These are phyloP conservation scores for Neomicropteryx cornuta DNA, from an alignment of 1,140 invertebrate genomes.

Conservation along the genomic window DNA sequence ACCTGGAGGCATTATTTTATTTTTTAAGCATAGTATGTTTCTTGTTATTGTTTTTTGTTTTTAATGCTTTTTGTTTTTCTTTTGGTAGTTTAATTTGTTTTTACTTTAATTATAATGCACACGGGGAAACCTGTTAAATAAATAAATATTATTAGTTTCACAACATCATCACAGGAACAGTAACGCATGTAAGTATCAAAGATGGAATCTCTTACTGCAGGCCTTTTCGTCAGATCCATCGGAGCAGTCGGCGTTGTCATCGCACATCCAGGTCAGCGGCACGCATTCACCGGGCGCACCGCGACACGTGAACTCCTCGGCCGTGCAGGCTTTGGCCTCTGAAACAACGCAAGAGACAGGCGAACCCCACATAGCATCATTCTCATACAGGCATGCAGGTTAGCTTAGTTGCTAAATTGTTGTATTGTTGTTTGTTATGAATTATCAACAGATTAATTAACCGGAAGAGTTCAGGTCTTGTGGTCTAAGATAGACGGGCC, in stretches of 20 bases:
- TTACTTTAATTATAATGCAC: too few species aligned
- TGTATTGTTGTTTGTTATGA: not conserved
- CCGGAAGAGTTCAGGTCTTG: too few species aligned
- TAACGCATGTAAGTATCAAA: too few species aligned
- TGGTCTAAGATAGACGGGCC: too few species aligned
- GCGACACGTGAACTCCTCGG: conserved; percentile 80
- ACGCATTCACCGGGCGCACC: conserved; percentile 72
- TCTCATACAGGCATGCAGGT: not conserved
- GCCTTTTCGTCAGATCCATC: conserved; percentile 80
- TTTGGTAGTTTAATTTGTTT: too few species aligned
- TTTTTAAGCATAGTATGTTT: too few species aligned
- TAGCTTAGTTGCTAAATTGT: not conserved
- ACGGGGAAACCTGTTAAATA: too few species aligned
- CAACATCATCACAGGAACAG: too few species aligned
- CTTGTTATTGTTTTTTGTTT: too few species aligned
- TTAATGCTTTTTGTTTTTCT: too few species aligned
- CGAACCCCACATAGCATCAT: conserved; percentile 5
- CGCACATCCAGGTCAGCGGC: conserved; percentile 85
- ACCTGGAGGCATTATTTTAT: too few species aligned
- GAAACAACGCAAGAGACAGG: conserved; percentile 26
- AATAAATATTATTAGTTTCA: too few species aligned
- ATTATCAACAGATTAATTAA: not conserved
- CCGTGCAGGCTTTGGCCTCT: conserved; percentile 68
- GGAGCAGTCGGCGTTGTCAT: conserved; percentile 74
- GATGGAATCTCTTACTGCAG: conserved; percentile 77